Evolutionary conservation across 2,113 vertebrate genomes (phyloP), one percentile per base, ranked within the genome.

Genomic region (Poeciliopsis occidentalis): DNA sequence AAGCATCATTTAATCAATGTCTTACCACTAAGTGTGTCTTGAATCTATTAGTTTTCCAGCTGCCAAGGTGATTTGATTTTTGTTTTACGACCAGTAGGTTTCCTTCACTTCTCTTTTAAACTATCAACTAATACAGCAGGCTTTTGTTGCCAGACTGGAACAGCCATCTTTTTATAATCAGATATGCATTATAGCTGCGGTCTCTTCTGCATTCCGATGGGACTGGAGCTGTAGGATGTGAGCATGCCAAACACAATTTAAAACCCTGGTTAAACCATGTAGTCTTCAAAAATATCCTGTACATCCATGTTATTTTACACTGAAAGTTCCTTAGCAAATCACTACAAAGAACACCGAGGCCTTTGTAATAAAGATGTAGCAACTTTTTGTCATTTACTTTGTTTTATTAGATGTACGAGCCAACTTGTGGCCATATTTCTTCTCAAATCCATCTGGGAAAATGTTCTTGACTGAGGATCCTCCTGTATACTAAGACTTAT

Each of bases 41-140:
- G 72, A 87, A 82, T 84, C 85, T 87, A 89, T 91, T 93, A 87
- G 86, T 85, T 89, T 93, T 91, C 89, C 85, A 86, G 91, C 88
- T 94, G 91, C 82, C 76, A 88, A 91, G 86, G 72, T 76, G 89
- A 90, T 91, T 80, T 89, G 44, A 6, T 47, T 47, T 47, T 64
- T 80, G 63, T 76, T 82, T 34, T 82, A 72, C 78, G 71, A 85
- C 79, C 82, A 87, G 75, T 64, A 73, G 81, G 67, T 90, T 88
- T 83, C 80, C 84, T 67, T 85, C 44, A 80, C 41, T 75, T 88
- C 79, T 89, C 68, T 73, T 88, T 78, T 57, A 72, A 41, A 77
- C 82, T 62, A 68, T 78, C 81, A 84, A 77, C 82, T 71, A 80
- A 80, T 84, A 67, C 69, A 67, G 80, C 88, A 75, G 79, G 91